A percentile compares a stretch with the other conserved stretches of the same genome.
phyloP scores from a whole-genome alignment of 1,140 invertebrate species.

The Bombus confusus region DNA sequence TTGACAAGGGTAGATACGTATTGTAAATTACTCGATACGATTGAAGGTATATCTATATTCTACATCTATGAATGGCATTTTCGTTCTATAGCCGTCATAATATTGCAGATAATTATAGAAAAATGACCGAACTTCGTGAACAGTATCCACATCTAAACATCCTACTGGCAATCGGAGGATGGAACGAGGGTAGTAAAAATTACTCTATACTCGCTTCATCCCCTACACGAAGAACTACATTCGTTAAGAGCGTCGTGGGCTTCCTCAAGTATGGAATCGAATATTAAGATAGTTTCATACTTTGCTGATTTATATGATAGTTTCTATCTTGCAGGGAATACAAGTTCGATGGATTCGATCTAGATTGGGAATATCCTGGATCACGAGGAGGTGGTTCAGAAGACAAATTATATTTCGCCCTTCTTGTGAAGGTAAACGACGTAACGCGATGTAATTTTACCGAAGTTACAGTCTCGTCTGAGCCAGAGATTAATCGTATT shows the following conservation, averaged over 20 bases:
- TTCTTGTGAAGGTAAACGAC: constrained; percentile 82
- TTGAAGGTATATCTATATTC: neutral
- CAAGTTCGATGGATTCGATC: constrained; percentile 92
- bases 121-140: constrained; percentile 86
- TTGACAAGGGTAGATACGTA: constrained; percentile 86
- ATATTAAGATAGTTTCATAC: constrained; percentile 1
- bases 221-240: constrained; percentile 83
- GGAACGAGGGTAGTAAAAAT: constrained; percentile 92
- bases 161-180: constrained; percentile 92
- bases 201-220: constrained; percentile 89
- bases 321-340: constrained; percentile 84
- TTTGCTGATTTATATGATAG: neutral
- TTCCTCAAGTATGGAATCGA: constrained; percentile 84
- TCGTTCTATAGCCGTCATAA: neutral
- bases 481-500: neutral
- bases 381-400: constrained; percentile 87
- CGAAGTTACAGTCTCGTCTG: neutral
- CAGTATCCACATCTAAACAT: constrained; percentile 90
- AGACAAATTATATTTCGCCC: constrained; percentile 91
- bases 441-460: neutral
- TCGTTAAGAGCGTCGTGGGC: constrained; percentile 85
- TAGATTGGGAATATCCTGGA: constrained; percentile 92
- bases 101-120: constrained; percentile 84
- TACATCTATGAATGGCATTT: too few species aligned
- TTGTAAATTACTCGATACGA: constrained; percentile 11